phyloP scores from a whole-genome alignment of 1,140 invertebrate genomes.

The Bombyx mori region DNA sequence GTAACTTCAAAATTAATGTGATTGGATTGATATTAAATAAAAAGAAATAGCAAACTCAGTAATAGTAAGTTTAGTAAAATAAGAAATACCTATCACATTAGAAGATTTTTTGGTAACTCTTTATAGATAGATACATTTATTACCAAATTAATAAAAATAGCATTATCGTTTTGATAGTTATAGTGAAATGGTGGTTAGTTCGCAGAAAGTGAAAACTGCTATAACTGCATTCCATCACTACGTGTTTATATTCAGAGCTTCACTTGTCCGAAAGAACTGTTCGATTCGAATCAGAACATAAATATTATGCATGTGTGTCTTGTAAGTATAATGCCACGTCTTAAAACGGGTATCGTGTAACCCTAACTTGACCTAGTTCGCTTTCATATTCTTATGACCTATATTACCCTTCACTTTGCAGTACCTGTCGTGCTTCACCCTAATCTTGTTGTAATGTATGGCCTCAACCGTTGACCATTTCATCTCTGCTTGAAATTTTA shows the following conservation, averaged over 20 bases:
- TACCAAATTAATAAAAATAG: constrained; percentile 23
- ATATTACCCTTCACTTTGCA: constrained; percentile 38
- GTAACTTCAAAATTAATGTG: no score
- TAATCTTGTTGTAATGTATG: constrained; percentile 31
- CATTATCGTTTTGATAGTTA: constrained; percentile 22
- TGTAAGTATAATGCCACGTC: constrained; percentile 28
- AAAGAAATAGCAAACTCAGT: constrained; percentile 21
- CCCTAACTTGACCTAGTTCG: constrained; percentile 49
- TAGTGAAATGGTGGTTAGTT: constrained; percentile 38
- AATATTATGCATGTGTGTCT: constrained; percentile 14
- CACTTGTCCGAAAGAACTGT: constrained; percentile 59
- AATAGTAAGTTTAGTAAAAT: no score
- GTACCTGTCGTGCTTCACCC: constrained; percentile 33
- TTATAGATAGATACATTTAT: constrained; percentile 5
- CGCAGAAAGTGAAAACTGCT: constrained; percentile 49
- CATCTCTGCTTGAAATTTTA: constrained; percentile 10
- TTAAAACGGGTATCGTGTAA: constrained; percentile 37
- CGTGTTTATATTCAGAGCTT: constrained; percentile 51
- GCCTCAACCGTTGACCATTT: constrained; percentile 17
- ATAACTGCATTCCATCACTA: constrained; percentile 60
- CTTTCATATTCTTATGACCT: constrained; percentile 40
- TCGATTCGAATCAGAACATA: constrained; percentile 11
- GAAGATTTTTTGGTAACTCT: constrained; percentile 9
- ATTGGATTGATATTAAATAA: not conserved
- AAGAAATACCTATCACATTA: no score